Evolutionary conservation across 2,888 invertebrate species (phyloP).

Genomic region (Oithona nana): DNA sequence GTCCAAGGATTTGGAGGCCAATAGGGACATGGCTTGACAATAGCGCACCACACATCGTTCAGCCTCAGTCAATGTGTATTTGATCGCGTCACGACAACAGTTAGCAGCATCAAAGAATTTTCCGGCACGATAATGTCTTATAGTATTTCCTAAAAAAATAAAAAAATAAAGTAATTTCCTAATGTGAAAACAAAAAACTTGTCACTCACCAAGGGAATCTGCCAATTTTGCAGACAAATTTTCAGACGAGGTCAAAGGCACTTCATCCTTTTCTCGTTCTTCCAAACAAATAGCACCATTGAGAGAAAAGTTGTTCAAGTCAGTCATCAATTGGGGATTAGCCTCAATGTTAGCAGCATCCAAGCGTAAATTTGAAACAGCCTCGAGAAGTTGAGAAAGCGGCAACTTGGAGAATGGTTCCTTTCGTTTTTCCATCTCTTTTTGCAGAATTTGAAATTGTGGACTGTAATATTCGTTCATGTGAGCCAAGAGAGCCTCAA

Average conservation of each 20-base stretch:
- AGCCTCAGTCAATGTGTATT: background rate
- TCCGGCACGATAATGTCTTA: background rate
- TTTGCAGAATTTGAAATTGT: too few relatives aligned
- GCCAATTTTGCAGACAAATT: too few relatives aligned
- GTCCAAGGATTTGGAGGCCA: background rate
- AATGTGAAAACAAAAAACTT: too few relatives aligned
- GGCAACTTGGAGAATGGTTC: too few relatives aligned
- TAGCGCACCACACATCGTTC: background rate
- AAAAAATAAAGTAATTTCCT: too few relatives aligned
- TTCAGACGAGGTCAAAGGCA: too few relatives aligned
- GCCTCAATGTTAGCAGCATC: background rate
- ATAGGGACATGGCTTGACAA: background rate
- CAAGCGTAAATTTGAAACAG: background rate
- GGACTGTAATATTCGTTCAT: background rate
- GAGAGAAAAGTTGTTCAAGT: background rate
- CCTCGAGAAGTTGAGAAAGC: background rate
- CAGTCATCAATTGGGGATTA: background rate
- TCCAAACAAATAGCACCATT: background rate
- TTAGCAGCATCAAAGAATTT: background rate
- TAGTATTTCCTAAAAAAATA: background rate
- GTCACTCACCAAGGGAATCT: too few relatives aligned
- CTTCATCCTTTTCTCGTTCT: background rate
- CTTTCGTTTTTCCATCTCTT: background rate
- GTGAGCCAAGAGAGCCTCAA: background rate
- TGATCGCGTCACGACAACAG: background rate